Conservation (phyloP, 2,797 vertebrate genomes). For the Mormyrus proboscirostris region DNA sequence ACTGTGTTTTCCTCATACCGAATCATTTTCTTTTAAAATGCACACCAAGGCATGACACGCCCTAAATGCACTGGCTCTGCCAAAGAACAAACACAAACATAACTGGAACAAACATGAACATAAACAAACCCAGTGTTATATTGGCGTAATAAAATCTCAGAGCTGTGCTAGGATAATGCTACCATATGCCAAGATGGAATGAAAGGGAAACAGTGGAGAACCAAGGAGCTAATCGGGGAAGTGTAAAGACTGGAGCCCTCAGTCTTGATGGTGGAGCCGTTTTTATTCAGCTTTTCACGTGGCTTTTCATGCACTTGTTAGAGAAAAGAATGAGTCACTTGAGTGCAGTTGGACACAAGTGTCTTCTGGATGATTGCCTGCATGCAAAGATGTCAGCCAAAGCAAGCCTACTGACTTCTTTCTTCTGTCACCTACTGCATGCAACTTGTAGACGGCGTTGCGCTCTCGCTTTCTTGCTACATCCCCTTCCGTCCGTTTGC, state of each 20-base stretch:
- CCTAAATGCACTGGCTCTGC: background rate
- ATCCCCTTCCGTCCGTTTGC: background rate
- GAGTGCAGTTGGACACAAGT: background rate
- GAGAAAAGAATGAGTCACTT: slow-evolving; percentile 15
- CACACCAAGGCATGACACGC: background rate
- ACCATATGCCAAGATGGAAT: background rate
- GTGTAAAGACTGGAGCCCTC: background rate
- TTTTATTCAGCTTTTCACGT: background rate
- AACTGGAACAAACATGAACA: background rate
- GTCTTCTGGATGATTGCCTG: background rate
- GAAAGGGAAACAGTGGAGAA: background rate
- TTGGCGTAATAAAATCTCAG: background rate
- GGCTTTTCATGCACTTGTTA: background rate
- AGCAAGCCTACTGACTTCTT: background rate
- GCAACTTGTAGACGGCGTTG: background rate
- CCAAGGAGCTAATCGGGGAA: slow-evolving; percentile 2
- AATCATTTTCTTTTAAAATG: background rate
- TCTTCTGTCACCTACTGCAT: background rate
- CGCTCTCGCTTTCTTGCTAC: background rate
- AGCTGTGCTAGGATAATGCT: no score
- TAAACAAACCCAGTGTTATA: background rate
- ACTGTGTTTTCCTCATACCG: background rate
- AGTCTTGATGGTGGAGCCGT: background rate
- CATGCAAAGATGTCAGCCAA: slow-evolving; percentile 2
- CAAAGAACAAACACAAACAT: background rate